Evolutionary conservation across 2,797 vertebrate species (phyloP).

Genomic region (Acanthopagrus latus): DNA sequence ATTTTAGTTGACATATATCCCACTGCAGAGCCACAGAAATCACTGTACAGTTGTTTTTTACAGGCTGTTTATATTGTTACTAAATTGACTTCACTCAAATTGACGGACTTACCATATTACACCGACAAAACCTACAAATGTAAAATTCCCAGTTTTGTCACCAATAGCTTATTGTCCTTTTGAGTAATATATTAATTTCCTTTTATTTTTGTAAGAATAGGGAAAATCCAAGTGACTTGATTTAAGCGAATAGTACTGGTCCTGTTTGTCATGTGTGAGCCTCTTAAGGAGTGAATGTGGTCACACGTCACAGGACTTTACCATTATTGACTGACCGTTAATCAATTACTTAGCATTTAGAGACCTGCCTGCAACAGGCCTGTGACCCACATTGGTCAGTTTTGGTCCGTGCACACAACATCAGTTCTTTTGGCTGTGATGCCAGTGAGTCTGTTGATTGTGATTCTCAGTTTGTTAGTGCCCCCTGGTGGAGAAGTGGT

Average conservation of each 20-base stretch:
- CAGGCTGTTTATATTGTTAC: background rate
- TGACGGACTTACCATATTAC: background rate
- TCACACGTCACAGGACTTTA: background rate
- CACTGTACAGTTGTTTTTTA: background rate
- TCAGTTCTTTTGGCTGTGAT: background rate
- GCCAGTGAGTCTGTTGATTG: background rate
- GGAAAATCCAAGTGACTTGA: background rate
- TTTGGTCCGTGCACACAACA: background rate
- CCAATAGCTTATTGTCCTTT: background rate
- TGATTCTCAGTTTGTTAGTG: slow-evolving; percentile 51
- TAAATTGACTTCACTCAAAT: background rate
- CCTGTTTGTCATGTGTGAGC: slow-evolving; percentile 1
- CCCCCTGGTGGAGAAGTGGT: slow-evolving; percentile 61
- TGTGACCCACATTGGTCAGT: slow-evolving; percentile 20
- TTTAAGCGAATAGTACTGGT: background rate
- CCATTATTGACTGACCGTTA: slow-evolving; percentile 16
- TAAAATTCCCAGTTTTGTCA: background rate
- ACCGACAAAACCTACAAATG: background rate
- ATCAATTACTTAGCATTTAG: slow-evolving; percentile 30
- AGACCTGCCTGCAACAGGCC: slow-evolving; percentile 31
- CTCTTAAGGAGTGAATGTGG: background rate
- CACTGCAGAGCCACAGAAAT: background rate
- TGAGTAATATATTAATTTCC: background rate
- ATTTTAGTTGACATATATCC: background rate
- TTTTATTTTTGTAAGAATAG: background rate